Evolutionary conservation across 2,888 invertebrate species (phyloP).

Genomic region (Podotricha telesiphe): DNA sequence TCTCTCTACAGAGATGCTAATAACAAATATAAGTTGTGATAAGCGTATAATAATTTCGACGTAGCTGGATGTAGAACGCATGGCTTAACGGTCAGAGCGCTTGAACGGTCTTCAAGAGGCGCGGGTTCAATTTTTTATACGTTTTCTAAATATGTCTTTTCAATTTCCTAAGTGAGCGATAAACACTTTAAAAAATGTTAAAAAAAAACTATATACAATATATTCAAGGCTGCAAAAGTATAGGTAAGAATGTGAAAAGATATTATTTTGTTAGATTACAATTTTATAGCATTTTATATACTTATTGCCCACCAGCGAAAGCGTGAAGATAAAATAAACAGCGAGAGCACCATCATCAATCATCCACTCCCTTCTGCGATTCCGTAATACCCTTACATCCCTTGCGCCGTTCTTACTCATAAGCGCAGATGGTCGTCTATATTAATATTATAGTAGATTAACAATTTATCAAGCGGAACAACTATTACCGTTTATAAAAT

Average conservation of each 20-base stretch:
- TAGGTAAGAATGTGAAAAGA: neutral
- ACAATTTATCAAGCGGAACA: constrained; percentile 34
- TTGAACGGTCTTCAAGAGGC: too few relatives aligned
- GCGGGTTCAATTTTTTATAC: too few relatives aligned
- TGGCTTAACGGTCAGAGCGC: too few relatives aligned
- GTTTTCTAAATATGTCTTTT: too few relatives aligned
- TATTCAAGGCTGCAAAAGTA: too few relatives aligned
- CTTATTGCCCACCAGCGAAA: constrained; percentile 11
- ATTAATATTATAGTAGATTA: constrained; percentile 35
- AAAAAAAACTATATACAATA: too few relatives aligned
- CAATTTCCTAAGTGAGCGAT: too few relatives aligned
- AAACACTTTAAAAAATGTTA: too few relatives aligned
- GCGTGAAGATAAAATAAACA: constrained; percentile 35
- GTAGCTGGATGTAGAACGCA: too few relatives aligned
- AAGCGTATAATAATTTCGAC: too few relatives aligned
- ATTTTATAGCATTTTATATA: constrained; percentile 17
- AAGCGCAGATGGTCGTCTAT: constrained; percentile 42
- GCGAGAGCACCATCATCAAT: constrained; percentile 35
- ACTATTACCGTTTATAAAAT: constrained; percentile 22
- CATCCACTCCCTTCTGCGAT: constrained; percentile 38
- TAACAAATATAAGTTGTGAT: too few relatives aligned
- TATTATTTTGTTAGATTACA: constrained; percentile 1
- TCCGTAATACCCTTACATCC: constrained; percentile 48
- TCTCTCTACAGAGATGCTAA: too few relatives aligned
- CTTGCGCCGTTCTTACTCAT: constrained; percentile 28